Percentiles rank a stretch among this genome's conserved stretches.
Conservation (phyloP, 1,140 invertebrate genomes). For the Spodoptera litura region DNA sequence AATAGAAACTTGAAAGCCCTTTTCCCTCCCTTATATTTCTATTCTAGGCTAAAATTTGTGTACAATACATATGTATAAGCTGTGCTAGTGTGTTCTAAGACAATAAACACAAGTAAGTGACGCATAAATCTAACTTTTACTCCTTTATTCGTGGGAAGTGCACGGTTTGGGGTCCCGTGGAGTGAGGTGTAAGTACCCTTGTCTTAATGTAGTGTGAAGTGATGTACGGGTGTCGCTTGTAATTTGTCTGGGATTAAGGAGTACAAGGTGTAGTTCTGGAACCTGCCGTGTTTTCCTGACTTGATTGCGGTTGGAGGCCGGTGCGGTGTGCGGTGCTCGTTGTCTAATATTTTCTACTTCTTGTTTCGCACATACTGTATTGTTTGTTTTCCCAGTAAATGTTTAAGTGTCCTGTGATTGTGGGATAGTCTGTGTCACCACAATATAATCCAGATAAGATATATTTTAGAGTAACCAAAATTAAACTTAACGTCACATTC, state of each 20-base stretch:
- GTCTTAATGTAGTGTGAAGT: slow-evolving; percentile 14
- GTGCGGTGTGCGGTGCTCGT: too few species aligned
- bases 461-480: too few species aligned
- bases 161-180: slow-evolving; percentile 22
- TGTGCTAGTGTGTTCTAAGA: slow-evolving; percentile 8
- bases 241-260: not conserved
- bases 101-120: slow-evolving; percentile 38
- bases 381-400: too few species aligned
- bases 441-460: too few species aligned
- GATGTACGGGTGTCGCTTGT: slow-evolving; percentile 4
- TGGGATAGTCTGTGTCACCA: too few species aligned
- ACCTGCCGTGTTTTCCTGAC: too few species aligned
- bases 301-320: too few species aligned
- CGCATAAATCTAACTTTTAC: slow-evolving; percentile 39
- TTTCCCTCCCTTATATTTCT: not conserved
- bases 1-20: not conserved
- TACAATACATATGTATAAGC: not conserved
- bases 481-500: too few species aligned
- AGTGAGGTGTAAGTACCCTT: slow-evolving; percentile 4
- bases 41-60: not conserved
- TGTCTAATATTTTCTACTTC: too few species aligned
- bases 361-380: too few species aligned
- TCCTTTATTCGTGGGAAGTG: slow-evolving; percentile 35
- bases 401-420: too few species aligned
- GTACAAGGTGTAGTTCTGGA: too few species aligned